Evolutionary conservation across 2,797 vertebrate genomes (phyloP).

Genomic region (Sebastes trivittatus): DNA sequence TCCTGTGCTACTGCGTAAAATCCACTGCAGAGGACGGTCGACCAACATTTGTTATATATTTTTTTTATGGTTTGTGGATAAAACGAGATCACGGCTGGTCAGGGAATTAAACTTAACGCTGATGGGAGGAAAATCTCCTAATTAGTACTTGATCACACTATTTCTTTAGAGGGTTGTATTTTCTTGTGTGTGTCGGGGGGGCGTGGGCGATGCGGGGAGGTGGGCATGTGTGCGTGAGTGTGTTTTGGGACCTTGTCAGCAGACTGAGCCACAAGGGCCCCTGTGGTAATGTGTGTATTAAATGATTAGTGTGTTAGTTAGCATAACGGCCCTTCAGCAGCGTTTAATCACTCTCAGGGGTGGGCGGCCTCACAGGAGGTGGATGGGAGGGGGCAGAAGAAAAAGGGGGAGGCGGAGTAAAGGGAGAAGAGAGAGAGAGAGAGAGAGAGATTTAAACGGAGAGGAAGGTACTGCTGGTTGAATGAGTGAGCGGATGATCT

Average conservation of each 20-base stretch:
- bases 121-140: slow-evolving; percentile 68
- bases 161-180: slow-evolving; percentile 71
- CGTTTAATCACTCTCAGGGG: slow-evolving; percentile 86
- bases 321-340: slow-evolving; percentile 83
- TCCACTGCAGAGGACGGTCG: slow-evolving; percentile 41
- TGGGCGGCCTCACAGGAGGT: slow-evolving; percentile 79
- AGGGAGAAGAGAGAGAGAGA: slow-evolving; percentile 9
- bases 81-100: slow-evolving; percentile 63
- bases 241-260: slow-evolving; percentile 83
- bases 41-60: slow-evolving; percentile 56
- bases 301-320: slow-evolving; percentile 87
- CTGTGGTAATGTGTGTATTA: slow-evolving; percentile 85
- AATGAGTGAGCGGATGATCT: slow-evolving; percentile 66
- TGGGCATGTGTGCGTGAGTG: slow-evolving; percentile 64
- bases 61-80: slow-evolving; percentile 65
- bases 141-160: slow-evolving; percentile 79
- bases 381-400: slow-evolving; percentile 36
- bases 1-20: slow-evolving; percentile 59
- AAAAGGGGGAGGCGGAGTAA: slow-evolving; percentile 27
- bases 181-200: slow-evolving; percentile 43
- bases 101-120: slow-evolving; percentile 73
- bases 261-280: slow-evolving; percentile 81
- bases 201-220: slow-evolving; percentile 41
- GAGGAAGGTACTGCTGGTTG: slow-evolving; percentile 60
- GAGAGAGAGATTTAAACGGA: slow-evolving; percentile 49